Base-by-base conservation (phyloP, 2,797 vertebrate genomes). In the Monodelphis domestica region DNA sequence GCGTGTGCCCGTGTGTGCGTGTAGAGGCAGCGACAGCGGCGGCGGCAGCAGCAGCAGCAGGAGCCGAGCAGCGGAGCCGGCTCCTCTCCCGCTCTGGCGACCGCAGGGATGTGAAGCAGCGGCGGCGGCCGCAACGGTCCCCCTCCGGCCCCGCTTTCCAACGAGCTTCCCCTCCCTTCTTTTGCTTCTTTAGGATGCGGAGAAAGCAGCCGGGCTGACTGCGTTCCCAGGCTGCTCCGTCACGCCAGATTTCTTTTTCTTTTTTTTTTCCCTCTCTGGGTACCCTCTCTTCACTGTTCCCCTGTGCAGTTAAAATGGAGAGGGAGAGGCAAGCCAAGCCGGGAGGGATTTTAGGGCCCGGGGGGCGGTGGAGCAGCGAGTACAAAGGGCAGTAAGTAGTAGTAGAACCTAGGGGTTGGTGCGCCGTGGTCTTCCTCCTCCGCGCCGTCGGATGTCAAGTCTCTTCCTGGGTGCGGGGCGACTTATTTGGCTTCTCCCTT, bases 351-450 rank as follows among this genome's bases (percentile, higher is more conserved):
- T 50, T 12, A 26, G 70, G 70, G 92, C 95, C 92, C 55, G 11
- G 70, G 70, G 54, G 96, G 88, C 55, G 56, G 51, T 91, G 54
- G 96, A 93, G 87, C 88, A 53, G 93, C 84, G 70, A 92, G 92
- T 92, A 97, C 96, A 96, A 97, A 97, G 93, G 91, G 88, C 94
- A 91, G 95, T 87, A 12, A 93, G 70, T 84, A 84, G 38, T 28
- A 26, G 70, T 5, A 84, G 70, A 70, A 84, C 70, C 70, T 0
- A 9, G 3, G 3, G 70, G 21, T 70, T 84, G 70, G 70, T 24
- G 38, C 38, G 70, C 70, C 38, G 70, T 1, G 70, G 70, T 84
- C 70, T 70, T n/a, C 59, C 59, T 5, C 53, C 70, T 28, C 94
- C 91, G 94, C 53, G 33, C 94, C 28, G 53, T 51, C 92, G 38